phyloP scores from a whole-genome alignment of 2,888 invertebrate genomes.

The Drosophila maculinotata region DNA sequence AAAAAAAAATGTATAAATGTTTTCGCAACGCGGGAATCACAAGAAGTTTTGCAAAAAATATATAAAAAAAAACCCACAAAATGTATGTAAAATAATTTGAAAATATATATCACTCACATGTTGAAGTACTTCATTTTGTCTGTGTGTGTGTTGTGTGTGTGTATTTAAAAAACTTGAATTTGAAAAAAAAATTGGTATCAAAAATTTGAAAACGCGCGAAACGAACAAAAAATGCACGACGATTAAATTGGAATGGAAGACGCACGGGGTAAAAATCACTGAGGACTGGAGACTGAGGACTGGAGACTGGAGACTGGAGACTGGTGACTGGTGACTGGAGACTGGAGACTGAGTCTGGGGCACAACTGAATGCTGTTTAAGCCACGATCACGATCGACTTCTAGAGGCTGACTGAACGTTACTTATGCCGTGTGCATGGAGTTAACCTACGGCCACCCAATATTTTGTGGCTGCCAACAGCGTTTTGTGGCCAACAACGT shows the following conservation, averaged over 20 bases:
- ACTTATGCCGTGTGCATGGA: conserved; percentile 77
- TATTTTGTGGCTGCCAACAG: conserved; percentile 43
- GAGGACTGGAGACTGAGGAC: conserved; percentile 33
- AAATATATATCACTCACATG: conserved; percentile 76
- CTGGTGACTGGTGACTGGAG: conserved; percentile 31
- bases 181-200: conserved; percentile 38
- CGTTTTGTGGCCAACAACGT: conserved; percentile 9
- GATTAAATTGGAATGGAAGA: conserved; percentile 24
- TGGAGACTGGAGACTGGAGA: conserved; percentile 39
- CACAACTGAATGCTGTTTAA: conserved; percentile 50
- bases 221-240: conserved; percentile 43
- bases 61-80: conserved; percentile 9
- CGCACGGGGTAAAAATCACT: conserved; percentile 28
- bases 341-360: conserved; percentile 32
- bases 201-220: conserved; percentile 54
- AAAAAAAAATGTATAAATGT: conserved; percentile 9
- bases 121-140: conserved; percentile 82
- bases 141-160: conserved; percentile 11
- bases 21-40: conserved; percentile 22
- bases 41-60: conserved; percentile 27
- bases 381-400: conserved; percentile 78
- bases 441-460: conserved; percentile 77
- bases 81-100: conserved; percentile 14
- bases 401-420: conserved; percentile 78
- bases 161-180: conserved; percentile 38